Evolutionary conservation across 2,113 vertebrate species (phyloP).

Genomic region (Carlito syrichta): DNA sequence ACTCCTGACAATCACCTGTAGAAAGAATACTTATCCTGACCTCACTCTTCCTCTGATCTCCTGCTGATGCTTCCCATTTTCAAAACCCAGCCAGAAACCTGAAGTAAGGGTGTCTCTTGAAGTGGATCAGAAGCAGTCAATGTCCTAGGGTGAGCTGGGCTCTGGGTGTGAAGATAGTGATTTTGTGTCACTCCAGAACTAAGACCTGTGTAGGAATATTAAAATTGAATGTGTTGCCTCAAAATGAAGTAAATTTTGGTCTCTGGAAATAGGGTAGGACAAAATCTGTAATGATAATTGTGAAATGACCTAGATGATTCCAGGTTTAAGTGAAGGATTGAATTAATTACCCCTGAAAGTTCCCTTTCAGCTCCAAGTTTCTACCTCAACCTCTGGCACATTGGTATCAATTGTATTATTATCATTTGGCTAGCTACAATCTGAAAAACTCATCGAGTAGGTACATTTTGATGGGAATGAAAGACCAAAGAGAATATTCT

Average conservation of each 20-base stretch:
- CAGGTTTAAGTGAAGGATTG: neutral
- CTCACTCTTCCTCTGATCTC: neutral
- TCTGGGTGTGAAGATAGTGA: neutral
- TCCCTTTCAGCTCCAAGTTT: neutral
- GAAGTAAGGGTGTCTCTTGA: neutral
- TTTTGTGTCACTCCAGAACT: neutral
- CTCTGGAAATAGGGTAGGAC: neutral
- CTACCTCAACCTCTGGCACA: neutral
- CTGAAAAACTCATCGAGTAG: neutral
- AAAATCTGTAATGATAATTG: neutral
- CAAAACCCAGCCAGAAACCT: neutral
- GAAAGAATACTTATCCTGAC: neutral
- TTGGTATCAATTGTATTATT: neutral
- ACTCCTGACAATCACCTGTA: neutral
- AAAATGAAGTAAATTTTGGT: neutral
- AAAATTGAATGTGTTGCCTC: neutral
- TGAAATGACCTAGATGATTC: neutral
- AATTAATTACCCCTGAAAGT: constrained; percentile 6
- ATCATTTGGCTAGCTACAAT: neutral
- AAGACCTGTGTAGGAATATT: neutral
- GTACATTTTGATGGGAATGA: neutral
- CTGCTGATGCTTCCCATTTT: neutral
- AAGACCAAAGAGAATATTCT: neutral
- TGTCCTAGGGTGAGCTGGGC: neutral
- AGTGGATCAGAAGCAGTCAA: neutral